Evolutionary conservation across 1,140 invertebrate genomes (phyloP), one percentile per base, ranked within the genome.

Genomic region (Tetragnatha versicolor): DNA sequence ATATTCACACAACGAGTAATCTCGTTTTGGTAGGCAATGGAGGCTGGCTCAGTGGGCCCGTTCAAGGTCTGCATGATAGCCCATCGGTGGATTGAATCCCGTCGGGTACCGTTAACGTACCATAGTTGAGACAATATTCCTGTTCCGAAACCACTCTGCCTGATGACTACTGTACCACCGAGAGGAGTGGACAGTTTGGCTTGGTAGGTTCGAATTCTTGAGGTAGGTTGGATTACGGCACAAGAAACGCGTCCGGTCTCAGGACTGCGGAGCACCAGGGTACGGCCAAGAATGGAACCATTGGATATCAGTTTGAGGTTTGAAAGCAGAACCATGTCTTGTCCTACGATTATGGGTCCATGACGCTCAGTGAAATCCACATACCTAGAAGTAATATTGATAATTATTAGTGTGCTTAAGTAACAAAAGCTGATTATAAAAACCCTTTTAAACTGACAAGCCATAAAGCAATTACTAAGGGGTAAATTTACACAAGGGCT

Each of bases 201-300:
- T 76, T 68, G 60, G n/a, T 79, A 79, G 14, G 70, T 82, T 31
- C 47, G 53, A n/a, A 79, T 58, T 51, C 75, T 72, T 25, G 53
- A 65, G n/a, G 79, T 80, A 9, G 83, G 81, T 39, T 83, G 63
- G 33, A 83, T 78, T 2, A 79, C 80, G 1, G 82, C 69, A 58
- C 83, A 83, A 12, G 80, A 72, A 10, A 79, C 29, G 7, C 61
- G 35, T 25, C 81, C 82, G n/a, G 69, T 81, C 45, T 82, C 61
- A 37, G 51, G 42, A 25, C 81, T 81, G 29, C 80, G 39, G 25
- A 83, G 47, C 7, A 82, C 76, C 12, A 83, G 60, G 9, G 81
- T 83, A 75, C 79, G 37, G 9, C 83, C 83, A 2, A 83, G 10
- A 17, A 83, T 70, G 9, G 81, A 79, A 20, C 78, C 66, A 9